Conservation (phyloP, 1,140 invertebrate genomes). For the Agrypnia vestita region DNA sequence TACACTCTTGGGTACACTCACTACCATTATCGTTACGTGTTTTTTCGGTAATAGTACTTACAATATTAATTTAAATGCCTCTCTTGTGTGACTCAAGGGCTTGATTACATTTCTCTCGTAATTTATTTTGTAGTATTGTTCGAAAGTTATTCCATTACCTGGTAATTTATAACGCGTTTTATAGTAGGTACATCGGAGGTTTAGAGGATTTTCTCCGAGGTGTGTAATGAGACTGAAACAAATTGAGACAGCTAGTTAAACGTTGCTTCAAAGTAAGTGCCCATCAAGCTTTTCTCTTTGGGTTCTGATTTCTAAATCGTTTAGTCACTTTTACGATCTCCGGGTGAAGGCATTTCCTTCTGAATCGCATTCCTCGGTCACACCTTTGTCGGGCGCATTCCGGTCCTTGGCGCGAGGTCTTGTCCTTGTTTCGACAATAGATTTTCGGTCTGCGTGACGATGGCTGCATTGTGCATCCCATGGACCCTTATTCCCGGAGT, state of each 20-base stretch:
- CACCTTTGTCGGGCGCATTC: slow-evolving; percentile 18
- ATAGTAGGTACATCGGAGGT: too few species aligned
- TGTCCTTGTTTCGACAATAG: slow-evolving; percentile 1
- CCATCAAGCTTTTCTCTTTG: not conserved
- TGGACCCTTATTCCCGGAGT: not conserved
- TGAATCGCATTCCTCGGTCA: slow-evolving; percentile 25
- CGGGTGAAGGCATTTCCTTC: slow-evolving; percentile 10
- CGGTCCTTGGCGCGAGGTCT: not conserved
- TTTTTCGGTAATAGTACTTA: slow-evolving; percentile 18
- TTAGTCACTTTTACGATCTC: not conserved
- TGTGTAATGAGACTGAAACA: slow-evolving; percentile 1
- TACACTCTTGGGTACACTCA: not conserved
- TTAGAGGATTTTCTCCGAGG: too few species aligned
- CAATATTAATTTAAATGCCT: slow-evolving; percentile 16
- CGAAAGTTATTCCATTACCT: not conserved
- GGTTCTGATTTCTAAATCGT: slow-evolving; percentile 12
- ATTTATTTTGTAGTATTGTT: not conserved
- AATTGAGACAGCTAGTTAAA: not conserved
- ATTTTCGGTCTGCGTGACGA: not conserved
- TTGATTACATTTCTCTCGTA: not conserved
- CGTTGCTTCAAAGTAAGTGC: not conserved
- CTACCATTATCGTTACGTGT: slow-evolving; percentile 21
- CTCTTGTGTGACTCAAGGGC: not conserved
- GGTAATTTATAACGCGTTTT: not conserved
- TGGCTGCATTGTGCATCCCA: not conserved